These are phyloP conservation scores for Phengaris alcon DNA, from an alignment of 2,888 invertebrate species.

Conservation along the genomic window DNA sequence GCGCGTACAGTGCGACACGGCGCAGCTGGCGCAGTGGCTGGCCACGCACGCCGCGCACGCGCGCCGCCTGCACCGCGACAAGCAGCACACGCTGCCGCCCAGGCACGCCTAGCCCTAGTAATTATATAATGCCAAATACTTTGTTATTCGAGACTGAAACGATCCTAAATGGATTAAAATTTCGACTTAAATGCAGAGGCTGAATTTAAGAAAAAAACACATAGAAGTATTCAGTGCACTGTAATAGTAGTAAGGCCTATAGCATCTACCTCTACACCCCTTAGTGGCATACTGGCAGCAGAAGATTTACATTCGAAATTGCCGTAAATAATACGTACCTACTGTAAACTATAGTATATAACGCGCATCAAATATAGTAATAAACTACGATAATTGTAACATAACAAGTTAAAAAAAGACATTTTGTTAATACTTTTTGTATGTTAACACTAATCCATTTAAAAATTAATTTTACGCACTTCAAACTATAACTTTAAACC, in stretches of 20 bases:
- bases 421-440: too few species aligned
- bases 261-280: neutral
- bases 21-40: conserved; percentile 83
- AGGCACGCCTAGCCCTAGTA: conserved; percentile 48
- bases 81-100: conserved; percentile 83
- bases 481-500: too few species aligned
- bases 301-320: neutral
- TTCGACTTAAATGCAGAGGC: neutral
- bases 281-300: neutral
- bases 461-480: neutral
- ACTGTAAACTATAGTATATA: neutral
- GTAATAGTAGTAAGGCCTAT: neutral
- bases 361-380: neutral
- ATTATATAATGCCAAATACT: conserved; percentile 15
- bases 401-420: neutral
- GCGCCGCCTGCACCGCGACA: conserved; percentile 90
- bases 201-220: neutral
- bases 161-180: neutral
- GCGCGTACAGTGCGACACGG: conserved; percentile 87
- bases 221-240: neutral
- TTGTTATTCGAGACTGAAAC: conserved; percentile 1
- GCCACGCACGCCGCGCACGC: conserved; percentile 93
- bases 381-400: neutral
- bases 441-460: neutral
- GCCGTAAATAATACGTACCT: neutral